Evolutionary conservation across 2,888 invertebrate species (phyloP), one percentile per base, ranked within the genome.

Genomic region (Isotomurus palustris): DNA sequence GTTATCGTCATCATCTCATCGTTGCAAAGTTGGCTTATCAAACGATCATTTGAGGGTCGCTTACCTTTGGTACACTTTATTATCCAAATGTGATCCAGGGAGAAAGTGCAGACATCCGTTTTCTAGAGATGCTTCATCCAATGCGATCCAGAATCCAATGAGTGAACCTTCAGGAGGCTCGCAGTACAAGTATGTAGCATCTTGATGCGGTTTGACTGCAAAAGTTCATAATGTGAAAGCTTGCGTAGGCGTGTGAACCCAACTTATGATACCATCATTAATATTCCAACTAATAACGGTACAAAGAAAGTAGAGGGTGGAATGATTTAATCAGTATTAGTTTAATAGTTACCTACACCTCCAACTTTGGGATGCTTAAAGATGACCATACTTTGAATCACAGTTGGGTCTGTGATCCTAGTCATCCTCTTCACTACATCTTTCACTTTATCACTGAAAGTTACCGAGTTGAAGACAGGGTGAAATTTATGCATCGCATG

Each of bases 371-470:
- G 92, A 78, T 93, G 93, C 79, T 97, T 99, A 76, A 91, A 97
- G 62, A 99, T 96, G 73, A 91, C 91, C 97, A 97, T 97, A 78
- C 95, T 94, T 75, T 97, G 97, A 1, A 86, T 86, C 0, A 97
- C 82, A 0, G 86, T 85, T 0, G 97, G 97, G 38, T 88, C 86
- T 54, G 79, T 77, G 60, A 87, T 82, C 2, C 24, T 27, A 3
- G 84, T 85, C 12, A 96, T 75, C 67, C 84, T 83, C 70, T 81
- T 82, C 62, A 88, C 87, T 3, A 86, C 78, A 56, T 85, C 81
- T 75, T 88, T 87, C 10, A 97, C 84, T 67, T 88, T 84, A 63
- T 88, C 84, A 73, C 87, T 85, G 75, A 93, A 91, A 0, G 92
- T 90, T 66, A 88, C 80, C 71, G 84, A 84, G 71, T 84, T 83